Evolutionary conservation across 2,888 invertebrate species (phyloP), one percentile per base, ranked within the genome.

Genomic region (Penaeus monodon): DNA sequence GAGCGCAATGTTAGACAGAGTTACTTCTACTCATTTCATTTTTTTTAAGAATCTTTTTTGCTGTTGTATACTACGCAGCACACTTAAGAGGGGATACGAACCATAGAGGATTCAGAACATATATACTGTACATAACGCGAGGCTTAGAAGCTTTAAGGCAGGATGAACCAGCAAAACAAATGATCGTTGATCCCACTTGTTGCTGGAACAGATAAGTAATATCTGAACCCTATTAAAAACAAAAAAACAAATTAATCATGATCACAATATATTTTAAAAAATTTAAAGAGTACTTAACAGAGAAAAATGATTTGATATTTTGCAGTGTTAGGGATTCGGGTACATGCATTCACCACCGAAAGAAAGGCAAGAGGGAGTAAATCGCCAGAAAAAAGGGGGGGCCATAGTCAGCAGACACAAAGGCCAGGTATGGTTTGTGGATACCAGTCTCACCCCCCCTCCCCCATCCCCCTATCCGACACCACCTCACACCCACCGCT

Each of bases 341-440:
- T 85, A 65, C 85, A 70, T 81, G 81, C 85, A 63, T 85, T 77
- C 85, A 85, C 85, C 85, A 85, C 65, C 85, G 85, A 85, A 85
- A 85, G 85, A 85, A 81, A 81, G 81, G 85, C 80, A 80, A 57
- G 33, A 81, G 85, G 68, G 81, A 85, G 17, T 85, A 80, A 65
- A 44, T 17, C 83, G 68, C 76, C 83, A 73, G 78, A 85, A 70
- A 78, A 77, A 44, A 44, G 57, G 74, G 65, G 64, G 64, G 44
- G 44, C 44, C 44, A 81, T 81, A 79, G 33, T 74, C 76, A 85
- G 17, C 80, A 81, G 74, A 74, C 27, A 84, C 44, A 73, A 81
- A 73, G 73, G 74, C 64, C 85, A 85, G 85, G 85, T 85, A 85
- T 85, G 85, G 78, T 85, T 85, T 85, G 85, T 85, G 85, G 68